A percentile compares a stretch with the other conserved stretches of the same genome.
These are phyloP conservation scores for Sicus ferrugineus DNA, from an alignment of 2,888 invertebrate genomes.

Conservation along the genomic window DNA sequence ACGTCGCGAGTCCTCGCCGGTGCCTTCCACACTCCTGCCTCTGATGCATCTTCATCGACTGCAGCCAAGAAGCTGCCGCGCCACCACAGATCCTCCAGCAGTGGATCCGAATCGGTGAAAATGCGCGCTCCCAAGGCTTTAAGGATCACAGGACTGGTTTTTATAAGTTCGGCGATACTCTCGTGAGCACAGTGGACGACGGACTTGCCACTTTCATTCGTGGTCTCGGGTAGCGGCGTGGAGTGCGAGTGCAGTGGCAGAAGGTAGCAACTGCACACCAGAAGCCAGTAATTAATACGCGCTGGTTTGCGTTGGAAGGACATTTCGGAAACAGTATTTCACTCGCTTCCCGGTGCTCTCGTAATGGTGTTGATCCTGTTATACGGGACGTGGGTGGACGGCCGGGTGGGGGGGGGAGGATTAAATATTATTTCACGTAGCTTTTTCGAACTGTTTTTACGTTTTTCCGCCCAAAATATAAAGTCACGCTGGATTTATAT, in stretches of 20 bases:
- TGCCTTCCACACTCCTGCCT: slow-evolving; percentile 31
- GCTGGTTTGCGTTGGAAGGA: neutral
- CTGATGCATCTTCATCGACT: slow-evolving; percentile 25
- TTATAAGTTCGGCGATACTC: slow-evolving; percentile 62
- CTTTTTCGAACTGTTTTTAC: too few relatives aligned
- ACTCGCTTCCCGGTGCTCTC: neutral
- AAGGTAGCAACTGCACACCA: slow-evolving; percentile 43
- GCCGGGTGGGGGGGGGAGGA: neutral
- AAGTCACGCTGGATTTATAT: slow-evolving; percentile 37
- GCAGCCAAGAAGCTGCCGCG: slow-evolving; percentile 41
- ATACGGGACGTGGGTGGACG: neutral
- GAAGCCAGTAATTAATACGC: slow-evolving; percentile 31
- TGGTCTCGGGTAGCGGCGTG: slow-evolving; percentile 36
- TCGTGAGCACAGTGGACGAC: slow-evolving; percentile 54
- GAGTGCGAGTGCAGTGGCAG: slow-evolving; percentile 41
- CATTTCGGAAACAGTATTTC: slow-evolving; percentile 7
- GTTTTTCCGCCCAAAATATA: slow-evolving; percentile 15
- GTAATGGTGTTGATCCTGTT: neutral
- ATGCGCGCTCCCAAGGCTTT: slow-evolving; percentile 62
- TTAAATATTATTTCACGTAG: neutral
- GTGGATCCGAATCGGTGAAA: slow-evolving; percentile 56
- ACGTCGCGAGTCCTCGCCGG: too few relatives aligned
- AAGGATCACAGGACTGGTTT: slow-evolving; percentile 62
- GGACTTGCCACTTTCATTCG: neutral
- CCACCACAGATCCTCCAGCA: slow-evolving; percentile 39